Evolutionary conservation across 2,888 invertebrate species (phyloP).

Genomic region (Blomia tropicalis): DNA sequence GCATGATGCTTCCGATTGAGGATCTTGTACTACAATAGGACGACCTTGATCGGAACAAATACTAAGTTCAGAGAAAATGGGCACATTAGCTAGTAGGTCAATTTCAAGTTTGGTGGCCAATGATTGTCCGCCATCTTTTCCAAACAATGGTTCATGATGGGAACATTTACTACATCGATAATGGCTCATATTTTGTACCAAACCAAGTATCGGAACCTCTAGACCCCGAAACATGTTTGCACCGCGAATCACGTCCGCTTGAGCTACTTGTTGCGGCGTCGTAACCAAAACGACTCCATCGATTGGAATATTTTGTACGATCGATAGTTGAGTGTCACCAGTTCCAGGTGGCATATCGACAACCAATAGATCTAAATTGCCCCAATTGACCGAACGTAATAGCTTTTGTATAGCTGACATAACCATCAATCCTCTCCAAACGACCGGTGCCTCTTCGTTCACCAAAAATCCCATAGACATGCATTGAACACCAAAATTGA

Average conservation of each 20-base stretch:
- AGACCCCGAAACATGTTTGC: slow-evolving; percentile 72
- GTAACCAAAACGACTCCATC: slow-evolving; percentile 74
- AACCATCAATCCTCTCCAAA: slow-evolving; percentile 91
- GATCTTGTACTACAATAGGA: slow-evolving; percentile 48
- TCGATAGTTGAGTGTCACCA: slow-evolving; percentile 79
- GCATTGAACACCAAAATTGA: slow-evolving; percentile 84
- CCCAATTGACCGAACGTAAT: slow-evolving; percentile 73
- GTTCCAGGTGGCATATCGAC: slow-evolving; percentile 94
- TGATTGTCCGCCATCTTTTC: slow-evolving; percentile 44
- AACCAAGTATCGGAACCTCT: slow-evolving; percentile 63
- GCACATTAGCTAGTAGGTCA: slow-evolving; percentile 49
- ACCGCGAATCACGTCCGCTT: slow-evolving; percentile 69
- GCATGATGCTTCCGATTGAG: slow-evolving; percentile 14
- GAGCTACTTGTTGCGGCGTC: slow-evolving; percentile 72
- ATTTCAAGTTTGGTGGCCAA: slow-evolving; percentile 43
- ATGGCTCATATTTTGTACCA: slow-evolving; percentile 77
- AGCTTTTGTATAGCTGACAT: slow-evolving; percentile 82
- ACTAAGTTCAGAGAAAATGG: slow-evolving; percentile 52
- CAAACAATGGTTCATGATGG: slow-evolving; percentile 55
- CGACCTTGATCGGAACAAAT: slow-evolving; percentile 54
- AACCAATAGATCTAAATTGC: slow-evolving; percentile 64
- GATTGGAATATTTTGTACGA: slow-evolving; percentile 72
- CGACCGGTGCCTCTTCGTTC: slow-evolving; percentile 63
- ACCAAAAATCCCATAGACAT: slow-evolving; percentile 91
- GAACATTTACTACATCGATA: slow-evolving; percentile 61